Base-by-base conservation (phyloP, 2,113 vertebrate genomes). In the Fregetta grallaria region DNA sequence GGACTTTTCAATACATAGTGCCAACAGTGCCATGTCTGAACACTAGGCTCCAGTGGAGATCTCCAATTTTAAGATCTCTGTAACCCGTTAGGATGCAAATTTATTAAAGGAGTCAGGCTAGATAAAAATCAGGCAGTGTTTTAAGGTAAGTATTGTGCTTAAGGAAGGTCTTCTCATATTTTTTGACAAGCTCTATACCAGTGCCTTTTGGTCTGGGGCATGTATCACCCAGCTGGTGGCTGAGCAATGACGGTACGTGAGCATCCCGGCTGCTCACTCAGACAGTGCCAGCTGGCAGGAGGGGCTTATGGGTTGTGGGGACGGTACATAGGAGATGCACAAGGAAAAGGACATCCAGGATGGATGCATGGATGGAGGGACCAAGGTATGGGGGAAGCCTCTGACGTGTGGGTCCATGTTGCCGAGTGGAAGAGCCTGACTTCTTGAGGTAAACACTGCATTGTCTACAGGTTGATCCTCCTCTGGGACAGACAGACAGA, bases 311-410 rank as follows among this genome's bases (percentile, higher is more conserved):
- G 9, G 26, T 5, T 27, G 1, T 25, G 38, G 73, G 17, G 30
- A 52, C 82, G 34, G 40, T 67, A 27, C 1, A 2, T 8, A 29
- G 14, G 52, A 50, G 56, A 42, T 30, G n/a, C 15, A 15, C 8
- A 15, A 44, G 30, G 50, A 76, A 36, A 30, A 61, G 30, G 58
- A n/a, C 18, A 59, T 25, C 21, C 44, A 45, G 40, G 27, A 47
- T 19, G 61, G 44, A 50, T 34, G 29, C 4, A 52, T 15, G 40
- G 40, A 42, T 23, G 36, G 45, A 29, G 23, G 30, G 23, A 27
- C 10, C 1, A 2, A 38, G 12, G 7, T 3, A 17, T 15, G 1
- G 7, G 3, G 26, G 15, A 29, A 77, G 29, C 18, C 61, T 36
- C 40, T 42, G 6, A 40, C 23, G 30, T 44, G 21, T 23, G 21